Evolutionary conservation across 37 sponge, comb jelly and placozoan species (phyloP).

Genomic region (Aplysina aerophoba): DNA sequence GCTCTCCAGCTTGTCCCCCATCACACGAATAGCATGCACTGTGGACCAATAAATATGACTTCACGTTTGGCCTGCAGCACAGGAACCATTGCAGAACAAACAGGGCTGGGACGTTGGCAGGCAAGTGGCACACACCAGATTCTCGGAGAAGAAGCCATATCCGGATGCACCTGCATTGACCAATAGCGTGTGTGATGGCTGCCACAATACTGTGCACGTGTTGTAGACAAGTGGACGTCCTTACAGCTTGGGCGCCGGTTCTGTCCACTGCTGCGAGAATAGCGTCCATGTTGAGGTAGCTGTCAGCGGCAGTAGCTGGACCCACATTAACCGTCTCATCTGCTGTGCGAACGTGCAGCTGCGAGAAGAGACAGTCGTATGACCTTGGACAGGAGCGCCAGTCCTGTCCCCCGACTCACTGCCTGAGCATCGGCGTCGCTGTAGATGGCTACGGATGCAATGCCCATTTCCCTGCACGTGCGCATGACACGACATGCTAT

Average conservation of each 20-base stretch:
- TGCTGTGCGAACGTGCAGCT: constrained; percentile 93
- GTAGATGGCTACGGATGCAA: constrained; percentile 92
- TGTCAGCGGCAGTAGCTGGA: constrained; percentile 80
- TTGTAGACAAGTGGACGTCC: too few relatives aligned
- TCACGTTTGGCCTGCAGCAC: constrained; percentile 43
- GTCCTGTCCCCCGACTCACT: constrained; percentile 45
- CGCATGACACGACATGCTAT: constrained; percentile 96
- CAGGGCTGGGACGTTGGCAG: neutral
- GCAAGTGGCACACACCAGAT: constrained; percentile 52
- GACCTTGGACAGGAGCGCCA: too few relatives aligned
- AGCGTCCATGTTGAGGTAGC: constrained; percentile 97
- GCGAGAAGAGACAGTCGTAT: neutral
- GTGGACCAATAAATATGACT: constrained; percentile 93
- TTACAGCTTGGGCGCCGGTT: constrained; percentile 95
- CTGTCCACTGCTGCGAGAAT: constrained; percentile 77
- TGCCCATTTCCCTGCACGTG: constrained; percentile 94
- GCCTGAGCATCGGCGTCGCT: constrained; percentile 95
- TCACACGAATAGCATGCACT: constrained; percentile 85
- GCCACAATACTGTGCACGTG: neutral
- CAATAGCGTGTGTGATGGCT: neutral
- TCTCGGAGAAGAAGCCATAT: constrained; percentile 80
- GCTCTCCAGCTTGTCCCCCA: constrained; percentile 98
- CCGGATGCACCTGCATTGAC: constrained; percentile 89
- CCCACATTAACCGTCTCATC: constrained; percentile 96
- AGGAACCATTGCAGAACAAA: neutral